phyloP scores from a whole-genome alignment of 2,888 invertebrate species.

The Itoplectis maculator region DNA sequence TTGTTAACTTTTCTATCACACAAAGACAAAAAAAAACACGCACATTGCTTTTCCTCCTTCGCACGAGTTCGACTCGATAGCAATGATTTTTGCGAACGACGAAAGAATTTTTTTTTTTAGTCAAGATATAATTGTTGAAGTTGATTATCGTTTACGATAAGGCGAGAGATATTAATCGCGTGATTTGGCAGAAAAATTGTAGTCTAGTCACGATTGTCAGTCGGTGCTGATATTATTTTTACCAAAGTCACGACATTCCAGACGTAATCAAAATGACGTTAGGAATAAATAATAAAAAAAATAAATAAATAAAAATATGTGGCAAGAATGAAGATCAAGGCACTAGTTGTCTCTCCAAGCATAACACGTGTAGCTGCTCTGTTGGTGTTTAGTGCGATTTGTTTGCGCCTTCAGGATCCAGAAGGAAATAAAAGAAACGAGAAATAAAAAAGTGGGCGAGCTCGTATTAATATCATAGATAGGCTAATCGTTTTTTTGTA shows the following conservation, averaged over 20 bases:
- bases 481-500: conserved; percentile 44
- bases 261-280: conserved; percentile 51
- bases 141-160: conserved; percentile 6
- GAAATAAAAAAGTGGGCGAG: conserved; percentile 13
- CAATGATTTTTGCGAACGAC: too few species aligned
- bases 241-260: conserved; percentile 26
- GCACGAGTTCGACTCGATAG: neutral
- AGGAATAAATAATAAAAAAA: too few species aligned
- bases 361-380: neutral
- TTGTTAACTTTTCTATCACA: conserved; percentile 32
- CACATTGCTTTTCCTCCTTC: conserved; percentile 42
- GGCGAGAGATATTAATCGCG: neutral
- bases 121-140: conserved; percentile 5
- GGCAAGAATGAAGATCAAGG: neutral
- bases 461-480: conserved; percentile 41
- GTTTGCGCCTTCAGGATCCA: neutral
- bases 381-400: conserved; percentile 27
- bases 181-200: conserved; percentile 42
- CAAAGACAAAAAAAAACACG: conserved; percentile 31
- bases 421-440: neutral
- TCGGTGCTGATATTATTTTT: conserved; percentile 34
- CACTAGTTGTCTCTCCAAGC: neutral
- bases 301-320: too few species aligned
- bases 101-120: neutral
- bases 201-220: conserved; percentile 55